Conservation (phyloP, 2,888 invertebrate genomes). For the Tuberolachnus salignus region DNA sequence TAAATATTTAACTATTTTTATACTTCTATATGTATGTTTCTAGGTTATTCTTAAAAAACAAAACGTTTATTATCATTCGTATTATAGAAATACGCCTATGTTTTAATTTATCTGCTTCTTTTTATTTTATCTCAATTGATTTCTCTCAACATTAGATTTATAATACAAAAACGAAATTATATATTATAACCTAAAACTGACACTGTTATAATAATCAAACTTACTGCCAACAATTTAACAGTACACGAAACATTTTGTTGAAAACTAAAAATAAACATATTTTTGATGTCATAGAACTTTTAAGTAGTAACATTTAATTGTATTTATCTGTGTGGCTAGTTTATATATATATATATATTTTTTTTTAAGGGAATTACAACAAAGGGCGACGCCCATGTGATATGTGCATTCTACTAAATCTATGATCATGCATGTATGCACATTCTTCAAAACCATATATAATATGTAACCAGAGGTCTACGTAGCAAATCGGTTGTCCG, state of each 20-base stretch:
- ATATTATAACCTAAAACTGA: slow-evolving; percentile 11
- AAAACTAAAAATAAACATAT: neutral
- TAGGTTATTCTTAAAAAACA: slow-evolving; percentile 7
- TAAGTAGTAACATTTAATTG: no score
- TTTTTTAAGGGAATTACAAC: slow-evolving; percentile 75
- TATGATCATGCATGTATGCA: slow-evolving; percentile 35
- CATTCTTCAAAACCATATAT: slow-evolving; percentile 54
- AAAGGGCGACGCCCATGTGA: slow-evolving; percentile 95
- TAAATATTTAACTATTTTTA: neutral
- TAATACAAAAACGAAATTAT: slow-evolving; percentile 10
- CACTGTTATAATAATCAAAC: neutral
- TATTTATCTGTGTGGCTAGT: no score
- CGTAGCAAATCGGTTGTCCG: slow-evolving; percentile 30
- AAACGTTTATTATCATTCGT: no score
- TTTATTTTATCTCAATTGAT: neutral
- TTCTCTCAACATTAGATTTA: slow-evolving; percentile 1
- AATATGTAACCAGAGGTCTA: slow-evolving; percentile 53
- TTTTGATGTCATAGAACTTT: slow-evolving; percentile 13
- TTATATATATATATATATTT: no score
- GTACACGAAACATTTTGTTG: no score
- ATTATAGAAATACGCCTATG: no score
- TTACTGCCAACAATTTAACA: neutral
- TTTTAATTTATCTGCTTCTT: neutral
- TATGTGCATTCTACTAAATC: slow-evolving; percentile 59
- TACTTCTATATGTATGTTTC: no score